Evolutionary conservation across 2,888 invertebrate species (phyloP), one percentile per base, ranked within the genome.

Genomic region (Oscheius sp.): DNA sequence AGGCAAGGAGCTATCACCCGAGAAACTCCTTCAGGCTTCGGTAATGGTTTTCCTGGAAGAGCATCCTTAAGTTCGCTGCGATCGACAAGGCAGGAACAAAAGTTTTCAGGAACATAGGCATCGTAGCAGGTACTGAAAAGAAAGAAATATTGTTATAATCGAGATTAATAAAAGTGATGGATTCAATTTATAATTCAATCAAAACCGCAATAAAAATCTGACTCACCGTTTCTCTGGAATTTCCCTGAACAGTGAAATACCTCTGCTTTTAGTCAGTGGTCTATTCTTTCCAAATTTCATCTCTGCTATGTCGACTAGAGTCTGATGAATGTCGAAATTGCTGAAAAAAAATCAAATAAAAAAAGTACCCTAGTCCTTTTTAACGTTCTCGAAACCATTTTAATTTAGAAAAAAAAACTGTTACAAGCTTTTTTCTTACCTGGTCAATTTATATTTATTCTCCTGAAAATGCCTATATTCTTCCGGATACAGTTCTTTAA

Each of bases 291-390:
- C 80, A 14, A 73, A 54, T 26, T 68, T 57, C 70, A 74, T 73
- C 47, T 66, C 61, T 24, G 78, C 77, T 56, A 87, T 72, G 56
- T 86, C 85, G 9, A 76, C 68, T 9, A 88, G 67, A 14, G 86
- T 87, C 66, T 85, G 84, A 69, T 87, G 82, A 6, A 88, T 74
- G 71, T 88, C 88, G 76, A 87, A 88, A 3, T 87, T 87, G n/a
- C 87, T 87, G 14, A 86, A 84, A 26, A 86, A 73, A 47, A 14
- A 9, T 8, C 20, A 12, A 6, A 47, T 22, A 17, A 24, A 4
- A 4, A 6, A 22, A 22, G 14, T 20, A 41, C 4, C 41, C 20
- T 14, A 14, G 12, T 12, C 22, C 5, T 5, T 26, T 24, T 14
- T 2, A 22, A 49, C 20, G 14, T 14, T 22, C 20, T 5, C 49